Base-by-base conservation (phyloP, 2,797 vertebrate species). In the Petrocephalus sullivani region DNA sequence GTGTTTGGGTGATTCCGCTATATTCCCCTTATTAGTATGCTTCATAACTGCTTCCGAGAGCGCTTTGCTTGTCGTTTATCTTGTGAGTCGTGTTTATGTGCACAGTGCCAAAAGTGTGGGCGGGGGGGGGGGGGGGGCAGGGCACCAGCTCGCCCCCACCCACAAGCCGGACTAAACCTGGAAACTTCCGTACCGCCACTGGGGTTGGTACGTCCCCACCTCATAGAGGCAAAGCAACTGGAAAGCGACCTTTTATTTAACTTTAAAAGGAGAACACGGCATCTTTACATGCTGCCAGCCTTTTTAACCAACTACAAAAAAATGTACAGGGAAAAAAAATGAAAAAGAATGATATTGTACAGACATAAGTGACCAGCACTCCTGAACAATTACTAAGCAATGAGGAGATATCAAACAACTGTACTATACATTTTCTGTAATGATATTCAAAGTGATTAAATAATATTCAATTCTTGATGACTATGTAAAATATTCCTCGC, bases 381-480 rank as follows among this genome's bases (percentile, higher is more conserved):
- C 94, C 91, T 94, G 95, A 96, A 95, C 96, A 96, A 96, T 95
- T 95, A 96, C 93, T 93, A 95, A 97, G 95, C 95, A 96, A 96
- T 96, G 95, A 96, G 95, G 95, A 94, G 95, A 96, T 95, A 96
- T 96, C 96, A 94, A 97, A 97, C 95, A 96, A 95, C 95, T 97
- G 97, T 97, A 97, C 96, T 96, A 97, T 97, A 97, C 94, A 95
- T 97, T 97, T 98, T 98, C 97, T 99, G 97, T 99, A 98, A 99
- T 97, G 96, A 98, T 97, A 98, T 94, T 96, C 96, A 98, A 98
- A 97, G 96, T 97, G 96, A 97, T 96, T 96, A 96, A 96, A 96
- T 97, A 97, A 97, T 97, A 98, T 95, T 94, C 96, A 98, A 97
- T 96, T 96, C 96, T 97, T 96, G 96, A 96, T 97, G 97, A 98